Evolutionary conservation across 2,888 invertebrate genomes (phyloP).

Genomic region (Diploptera punctata): DNA sequence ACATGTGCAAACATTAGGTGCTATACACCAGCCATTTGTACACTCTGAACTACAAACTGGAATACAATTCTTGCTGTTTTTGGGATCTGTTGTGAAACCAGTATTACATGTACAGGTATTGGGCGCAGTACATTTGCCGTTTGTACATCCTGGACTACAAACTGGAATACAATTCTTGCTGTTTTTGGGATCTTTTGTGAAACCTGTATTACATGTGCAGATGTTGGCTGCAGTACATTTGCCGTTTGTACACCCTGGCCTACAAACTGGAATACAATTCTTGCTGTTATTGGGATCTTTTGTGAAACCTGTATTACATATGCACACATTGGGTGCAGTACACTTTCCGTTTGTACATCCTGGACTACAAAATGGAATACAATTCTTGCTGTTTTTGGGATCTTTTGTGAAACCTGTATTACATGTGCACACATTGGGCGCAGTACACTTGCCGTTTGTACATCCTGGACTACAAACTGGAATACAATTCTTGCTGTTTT

Average conservation of each 20-base stretch:
- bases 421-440: constrained; percentile 4
- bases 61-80: not conserved
- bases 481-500: not conserved
- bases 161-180: not conserved
- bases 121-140: constrained; percentile 35
- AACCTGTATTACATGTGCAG: not conserved
- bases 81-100: constrained; percentile 41
- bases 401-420: not conserved
- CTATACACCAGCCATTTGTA: constrained; percentile 1
- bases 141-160: not conserved
- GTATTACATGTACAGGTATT: constrained; percentile 39
- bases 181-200: not conserved
- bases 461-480: not conserved
- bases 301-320: not conserved
- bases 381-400: not conserved
- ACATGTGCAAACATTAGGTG: not conserved
- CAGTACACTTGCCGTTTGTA: not conserved
- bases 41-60: not conserved
- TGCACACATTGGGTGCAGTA: not conserved
- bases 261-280: not conserved
- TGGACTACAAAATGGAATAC: not conserved
- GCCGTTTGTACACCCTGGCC: constrained; percentile 4
- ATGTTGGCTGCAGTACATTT: constrained; percentile 40
- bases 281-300: not conserved
- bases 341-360: not conserved